Evolutionary conservation across 2,888 invertebrate species (phyloP).

Genomic region (Trichacis sp.): DNA sequence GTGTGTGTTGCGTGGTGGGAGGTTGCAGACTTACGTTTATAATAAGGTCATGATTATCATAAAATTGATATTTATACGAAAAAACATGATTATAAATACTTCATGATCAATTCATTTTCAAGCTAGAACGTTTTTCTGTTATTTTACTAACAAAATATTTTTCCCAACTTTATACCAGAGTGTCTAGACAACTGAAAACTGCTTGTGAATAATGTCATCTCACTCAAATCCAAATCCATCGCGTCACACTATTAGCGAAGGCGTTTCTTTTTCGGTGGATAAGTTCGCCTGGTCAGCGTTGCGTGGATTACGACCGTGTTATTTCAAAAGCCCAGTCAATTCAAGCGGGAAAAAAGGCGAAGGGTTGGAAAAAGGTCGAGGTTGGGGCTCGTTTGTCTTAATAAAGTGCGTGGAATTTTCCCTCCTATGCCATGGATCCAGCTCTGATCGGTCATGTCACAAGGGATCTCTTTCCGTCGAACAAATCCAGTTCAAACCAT

Average conservation of each 20-base stretch:
- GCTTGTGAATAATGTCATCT: too few species aligned
- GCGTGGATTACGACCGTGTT: constrained; percentile 18
- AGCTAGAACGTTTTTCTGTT: too few species aligned
- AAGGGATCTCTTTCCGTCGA: constrained; percentile 14
- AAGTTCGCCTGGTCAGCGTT: constrained; percentile 15
- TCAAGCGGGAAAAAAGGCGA: constrained; percentile 17
- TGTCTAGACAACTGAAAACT: too few species aligned
- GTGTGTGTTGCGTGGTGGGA: too few species aligned
- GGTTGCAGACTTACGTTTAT: too few species aligned
- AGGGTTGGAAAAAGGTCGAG: constrained; percentile 9
- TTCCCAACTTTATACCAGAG: too few species aligned
- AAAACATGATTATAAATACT: too few species aligned
- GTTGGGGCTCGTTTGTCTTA: constrained; percentile 30
- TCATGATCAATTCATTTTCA: too few species aligned
- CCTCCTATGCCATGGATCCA: constrained; percentile 12
- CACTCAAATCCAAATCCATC: not conserved
- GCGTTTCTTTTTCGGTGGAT: not conserved
- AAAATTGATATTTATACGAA: too few species aligned
- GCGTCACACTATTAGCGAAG: not conserved
- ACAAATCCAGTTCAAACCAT: constrained; percentile 9
- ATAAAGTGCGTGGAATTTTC: constrained; percentile 26
- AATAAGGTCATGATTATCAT: too few species aligned
- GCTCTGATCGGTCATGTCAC: constrained; percentile 18
- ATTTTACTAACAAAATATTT: too few species aligned
- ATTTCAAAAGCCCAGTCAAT: constrained; percentile 13